A percentile compares a stretch with the other conserved stretches of the same genome.
Conservation (phyloP, 2,113 vertebrate genomes). For the Heterotilapia buettikoferi region DNA sequence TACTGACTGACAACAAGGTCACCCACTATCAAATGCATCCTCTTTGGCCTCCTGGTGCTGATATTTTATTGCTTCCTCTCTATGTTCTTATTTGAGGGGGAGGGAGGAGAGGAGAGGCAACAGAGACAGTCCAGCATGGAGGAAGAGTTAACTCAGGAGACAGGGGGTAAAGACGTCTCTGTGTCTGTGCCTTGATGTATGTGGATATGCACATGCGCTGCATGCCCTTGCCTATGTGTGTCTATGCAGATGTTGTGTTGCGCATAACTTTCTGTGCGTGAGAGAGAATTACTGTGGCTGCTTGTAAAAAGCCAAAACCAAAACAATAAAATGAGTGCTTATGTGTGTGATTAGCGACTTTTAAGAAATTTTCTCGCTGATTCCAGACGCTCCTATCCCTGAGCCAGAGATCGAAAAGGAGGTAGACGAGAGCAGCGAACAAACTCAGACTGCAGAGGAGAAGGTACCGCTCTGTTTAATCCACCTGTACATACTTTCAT, state of each 20-base stretch:
- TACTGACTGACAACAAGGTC: not conserved
- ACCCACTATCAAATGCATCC: not conserved
- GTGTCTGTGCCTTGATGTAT: not conserved
- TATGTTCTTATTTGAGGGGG: constrained; percentile 64
- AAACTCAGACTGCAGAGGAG: constrained; percentile 31
- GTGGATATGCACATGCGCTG: not conserved
- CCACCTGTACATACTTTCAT: not conserved
- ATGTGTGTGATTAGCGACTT: not conserved
- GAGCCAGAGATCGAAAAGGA: constrained; percentile 45
- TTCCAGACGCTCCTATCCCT: constrained; percentile 32
- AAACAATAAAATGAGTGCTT: not conserved
- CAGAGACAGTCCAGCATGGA: constrained; percentile 68
- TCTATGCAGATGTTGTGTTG: not conserved
- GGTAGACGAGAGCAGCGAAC: constrained; percentile 31
- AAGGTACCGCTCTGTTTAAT: constrained; percentile 17
- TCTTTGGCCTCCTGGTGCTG: not conserved
- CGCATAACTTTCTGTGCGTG: not conserved
- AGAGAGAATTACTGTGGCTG: not conserved
- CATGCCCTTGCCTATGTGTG: not conserved
- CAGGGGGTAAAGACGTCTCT: constrained; percentile 47
- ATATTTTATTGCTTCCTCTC: not conserved
- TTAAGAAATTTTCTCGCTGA: not conserved
- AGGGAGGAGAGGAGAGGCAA: constrained; percentile 75
- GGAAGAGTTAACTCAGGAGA: constrained; percentile 54
- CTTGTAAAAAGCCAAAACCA: not conserved